Base-by-base conservation (phyloP, 1,140 invertebrate species). In the Megalopta genalis region DNA sequence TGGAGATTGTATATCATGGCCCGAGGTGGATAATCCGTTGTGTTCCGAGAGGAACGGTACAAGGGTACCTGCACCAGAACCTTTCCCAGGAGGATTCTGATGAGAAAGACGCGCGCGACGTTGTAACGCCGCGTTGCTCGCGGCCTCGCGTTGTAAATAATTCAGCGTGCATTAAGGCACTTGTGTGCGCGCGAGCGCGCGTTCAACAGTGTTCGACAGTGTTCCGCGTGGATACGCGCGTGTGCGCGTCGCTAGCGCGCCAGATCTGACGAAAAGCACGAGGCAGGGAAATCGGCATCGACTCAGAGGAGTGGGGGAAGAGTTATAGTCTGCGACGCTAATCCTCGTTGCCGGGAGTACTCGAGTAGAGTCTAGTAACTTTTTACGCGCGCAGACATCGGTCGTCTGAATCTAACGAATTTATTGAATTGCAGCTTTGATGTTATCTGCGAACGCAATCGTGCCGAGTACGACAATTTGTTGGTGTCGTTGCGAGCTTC, bases 21-120 rank as follows among this genome's bases (percentile, higher is more conserved):
- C 18, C 59, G 68, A 21, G 54, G 21, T 77, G 75, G 75, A 77
- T 72, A 72, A 78, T 78, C 68, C 76, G 32, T 52, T 63, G 32
- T 18, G 57, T 25, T 39, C 32, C 23, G 32, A 68, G 42, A 23
- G 46, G 32, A 23, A 64, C n/a, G 37, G 60, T 52, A 64, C 21
- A 64, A 10, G 21, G 21, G 9, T 65, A 46, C 37, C 64, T 39
- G 63, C 73, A 27, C 27, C 74, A 23, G 46, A 54, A 78, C 70
- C 46, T 62, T 78, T 78, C 76, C 76, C 76, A 78, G 68, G 76
- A 54, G 76, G 68, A 78, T 78, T 72, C 68, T 42, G 67, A 78
- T 32, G 67, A 49, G 54, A 70, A 21, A 67, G 66, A 42, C 23
- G 23, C 63, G 21, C 63, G 37, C n/a, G 21, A 37, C 62, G 27